These are phyloP conservation scores for Neomonachus schauinslandi DNA, from an alignment of 2,113 vertebrate genomes.

Conservation along the genomic window DNA sequence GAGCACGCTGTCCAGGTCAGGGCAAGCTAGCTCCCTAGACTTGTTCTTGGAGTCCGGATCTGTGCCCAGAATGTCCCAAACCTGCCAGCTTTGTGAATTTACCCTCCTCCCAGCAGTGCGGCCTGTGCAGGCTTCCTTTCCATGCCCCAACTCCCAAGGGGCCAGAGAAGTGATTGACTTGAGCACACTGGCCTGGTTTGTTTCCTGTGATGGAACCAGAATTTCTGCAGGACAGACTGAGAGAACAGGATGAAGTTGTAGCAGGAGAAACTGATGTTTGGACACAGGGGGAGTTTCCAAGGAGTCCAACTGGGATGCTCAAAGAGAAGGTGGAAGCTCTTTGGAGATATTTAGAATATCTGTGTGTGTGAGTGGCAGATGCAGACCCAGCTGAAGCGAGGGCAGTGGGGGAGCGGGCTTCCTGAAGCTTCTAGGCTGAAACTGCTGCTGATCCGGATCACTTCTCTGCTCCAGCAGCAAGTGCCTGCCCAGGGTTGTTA, in stretches of 20 bases:
- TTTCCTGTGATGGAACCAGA: neutral
- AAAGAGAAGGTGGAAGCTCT: neutral
- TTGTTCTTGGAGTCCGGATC: neutral
- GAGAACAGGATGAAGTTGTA: neutral
- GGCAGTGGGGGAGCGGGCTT: neutral
- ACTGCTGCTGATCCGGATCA: constrained; percentile 46
- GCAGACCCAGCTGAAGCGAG: neutral
- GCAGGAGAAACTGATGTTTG: neutral
- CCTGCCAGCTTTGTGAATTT: neutral
- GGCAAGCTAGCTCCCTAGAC: neutral
- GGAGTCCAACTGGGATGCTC: neutral
- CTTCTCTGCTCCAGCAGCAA: constrained; percentile 75
- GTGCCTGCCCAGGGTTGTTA: constrained; percentile 61
- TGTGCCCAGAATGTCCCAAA: neutral
- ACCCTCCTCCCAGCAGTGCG: neutral
- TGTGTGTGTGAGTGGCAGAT: neutral
- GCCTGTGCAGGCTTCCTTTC: neutral
- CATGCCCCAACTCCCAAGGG: neutral
- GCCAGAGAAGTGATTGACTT: neutral
- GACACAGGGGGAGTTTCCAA: neutral
- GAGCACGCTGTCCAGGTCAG: neutral
- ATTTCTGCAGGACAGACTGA: neutral
- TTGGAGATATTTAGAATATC: neutral
- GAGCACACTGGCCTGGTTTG: neutral
- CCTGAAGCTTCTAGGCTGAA: neutral